Evolutionary conservation across 2,113 vertebrate genomes (phyloP).

Genomic region (Microtus montanus): DNA sequence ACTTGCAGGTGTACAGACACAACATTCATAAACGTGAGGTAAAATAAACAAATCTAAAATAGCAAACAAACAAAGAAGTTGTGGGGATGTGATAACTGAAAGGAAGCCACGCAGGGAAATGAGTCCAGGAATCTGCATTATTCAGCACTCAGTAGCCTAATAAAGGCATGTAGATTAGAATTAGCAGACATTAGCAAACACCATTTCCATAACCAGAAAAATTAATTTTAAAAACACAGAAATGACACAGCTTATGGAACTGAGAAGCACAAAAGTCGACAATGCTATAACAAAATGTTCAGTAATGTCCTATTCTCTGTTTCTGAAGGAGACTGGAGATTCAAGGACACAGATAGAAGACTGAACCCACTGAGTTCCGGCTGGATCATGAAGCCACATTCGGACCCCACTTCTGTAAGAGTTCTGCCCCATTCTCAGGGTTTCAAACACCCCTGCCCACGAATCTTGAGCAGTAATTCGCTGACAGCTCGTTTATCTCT

Average conservation of each 20-base stretch:
- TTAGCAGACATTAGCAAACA: neutral
- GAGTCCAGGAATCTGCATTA: neutral
- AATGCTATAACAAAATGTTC: neutral
- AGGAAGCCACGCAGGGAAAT: neutral
- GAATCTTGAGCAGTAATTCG: neutral
- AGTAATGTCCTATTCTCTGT: neutral
- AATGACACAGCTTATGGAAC: neutral
- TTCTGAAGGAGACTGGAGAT: neutral
- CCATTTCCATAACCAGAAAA: neutral
- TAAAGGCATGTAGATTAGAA: neutral
- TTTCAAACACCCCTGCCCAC: neutral
- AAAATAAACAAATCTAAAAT: neutral
- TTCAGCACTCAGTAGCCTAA: neutral
- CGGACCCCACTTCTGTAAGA: neutral
- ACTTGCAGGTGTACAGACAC: too few species aligned
- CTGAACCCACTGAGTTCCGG: neutral
- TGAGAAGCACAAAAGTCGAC: neutral
- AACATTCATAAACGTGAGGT: neutral
- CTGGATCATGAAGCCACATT: neutral
- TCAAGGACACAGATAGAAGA: neutral
- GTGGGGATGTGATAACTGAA: neutral
- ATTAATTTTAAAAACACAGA: neutral
- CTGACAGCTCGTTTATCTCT: neutral
- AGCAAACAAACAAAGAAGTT: neutral
- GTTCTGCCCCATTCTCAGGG: neutral